phyloP scores from a whole-genome alignment of 2,797 vertebrate genomes.

The Sternotherus odoratus region DNA sequence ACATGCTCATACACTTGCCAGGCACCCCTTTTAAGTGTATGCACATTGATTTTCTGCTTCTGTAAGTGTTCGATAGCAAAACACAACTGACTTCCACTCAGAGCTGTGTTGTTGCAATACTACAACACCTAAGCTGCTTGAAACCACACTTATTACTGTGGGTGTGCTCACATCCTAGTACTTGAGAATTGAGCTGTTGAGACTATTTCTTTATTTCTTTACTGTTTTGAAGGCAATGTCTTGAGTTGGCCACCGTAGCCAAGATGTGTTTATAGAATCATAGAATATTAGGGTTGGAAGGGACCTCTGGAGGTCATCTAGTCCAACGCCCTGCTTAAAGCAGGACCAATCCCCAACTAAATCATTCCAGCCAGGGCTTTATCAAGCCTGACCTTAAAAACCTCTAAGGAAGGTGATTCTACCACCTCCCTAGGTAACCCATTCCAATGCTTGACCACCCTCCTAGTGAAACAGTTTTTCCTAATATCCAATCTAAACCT shows the following conservation, averaged over 20 bases:
- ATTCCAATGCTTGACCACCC: too few relatives aligned
- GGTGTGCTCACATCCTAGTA: neutral
- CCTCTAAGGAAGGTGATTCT: too few relatives aligned
- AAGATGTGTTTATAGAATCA: neutral
- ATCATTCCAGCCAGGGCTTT: too few relatives aligned
- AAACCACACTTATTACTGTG: neutral
- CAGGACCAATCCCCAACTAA: too few relatives aligned
- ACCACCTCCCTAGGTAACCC: too few relatives aligned
- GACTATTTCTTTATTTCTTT: neutral
- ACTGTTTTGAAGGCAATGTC: too few relatives aligned
- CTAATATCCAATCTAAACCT: too few relatives aligned
- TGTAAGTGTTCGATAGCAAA: neutral
- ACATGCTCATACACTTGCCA: neutral
- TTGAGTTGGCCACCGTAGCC: neutral
- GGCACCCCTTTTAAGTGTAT: neutral
- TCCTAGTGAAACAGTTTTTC: too few relatives aligned
- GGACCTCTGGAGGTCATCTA: too few relatives aligned
- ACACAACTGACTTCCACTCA: neutral
- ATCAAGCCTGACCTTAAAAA: too few relatives aligned
- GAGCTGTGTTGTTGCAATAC: neutral
- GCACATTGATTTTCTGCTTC: neutral
- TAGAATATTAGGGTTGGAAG: too few relatives aligned
- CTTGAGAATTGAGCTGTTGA: neutral
- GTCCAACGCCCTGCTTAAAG: too few relatives aligned
- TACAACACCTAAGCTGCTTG: neutral